Evolutionary conservation across 2,888 invertebrate genomes (phyloP).

Genomic region (Stramonita haemastoma): DNA sequence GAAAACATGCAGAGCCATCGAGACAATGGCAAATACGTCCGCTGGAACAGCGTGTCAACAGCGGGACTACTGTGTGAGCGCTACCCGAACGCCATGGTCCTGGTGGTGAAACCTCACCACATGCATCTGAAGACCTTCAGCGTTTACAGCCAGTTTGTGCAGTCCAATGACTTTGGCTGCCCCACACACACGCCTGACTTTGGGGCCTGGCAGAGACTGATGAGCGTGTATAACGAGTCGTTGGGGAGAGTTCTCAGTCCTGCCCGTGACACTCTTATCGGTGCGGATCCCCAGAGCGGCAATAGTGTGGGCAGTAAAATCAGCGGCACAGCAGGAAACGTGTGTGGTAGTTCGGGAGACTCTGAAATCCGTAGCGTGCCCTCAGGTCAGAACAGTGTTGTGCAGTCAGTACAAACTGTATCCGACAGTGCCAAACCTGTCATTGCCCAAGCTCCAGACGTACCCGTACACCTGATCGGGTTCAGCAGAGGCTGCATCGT

Average conservation of each 20-base stretch:
- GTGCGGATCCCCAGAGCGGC: not conserved
- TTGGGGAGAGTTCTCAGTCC: not conserved
- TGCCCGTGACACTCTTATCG: not conserved
- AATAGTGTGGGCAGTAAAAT: not conserved
- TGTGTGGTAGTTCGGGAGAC: not conserved
- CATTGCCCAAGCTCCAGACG: not conserved
- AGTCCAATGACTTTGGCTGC: conserved; percentile 86
- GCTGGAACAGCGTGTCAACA: conserved; percentile 90
- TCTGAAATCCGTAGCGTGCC: not conserved
- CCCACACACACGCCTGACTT: conserved; percentile 88
- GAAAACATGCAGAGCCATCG: conserved; percentile 89
- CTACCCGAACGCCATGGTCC: conserved; percentile 82
- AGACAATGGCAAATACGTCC: conserved; percentile 86
- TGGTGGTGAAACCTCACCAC: conserved; percentile 79
- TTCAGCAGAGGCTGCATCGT: conserved; percentile 97
- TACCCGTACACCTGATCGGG: conserved; percentile 82
- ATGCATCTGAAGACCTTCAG: conserved; percentile 91
- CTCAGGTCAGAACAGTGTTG: not conserved
- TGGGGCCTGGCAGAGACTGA: conserved; percentile 84
- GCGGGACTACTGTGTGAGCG: conserved; percentile 84
- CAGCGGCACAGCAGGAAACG: not conserved
- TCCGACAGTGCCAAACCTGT: not conserved
- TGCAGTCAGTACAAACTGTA: not conserved
- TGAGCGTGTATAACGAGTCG: conserved; percentile 75
- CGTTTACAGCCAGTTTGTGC: conserved; percentile 93